phyloP scores from a whole-genome alignment of 2,797 vertebrate species.

The Chromis chromis region DNA sequence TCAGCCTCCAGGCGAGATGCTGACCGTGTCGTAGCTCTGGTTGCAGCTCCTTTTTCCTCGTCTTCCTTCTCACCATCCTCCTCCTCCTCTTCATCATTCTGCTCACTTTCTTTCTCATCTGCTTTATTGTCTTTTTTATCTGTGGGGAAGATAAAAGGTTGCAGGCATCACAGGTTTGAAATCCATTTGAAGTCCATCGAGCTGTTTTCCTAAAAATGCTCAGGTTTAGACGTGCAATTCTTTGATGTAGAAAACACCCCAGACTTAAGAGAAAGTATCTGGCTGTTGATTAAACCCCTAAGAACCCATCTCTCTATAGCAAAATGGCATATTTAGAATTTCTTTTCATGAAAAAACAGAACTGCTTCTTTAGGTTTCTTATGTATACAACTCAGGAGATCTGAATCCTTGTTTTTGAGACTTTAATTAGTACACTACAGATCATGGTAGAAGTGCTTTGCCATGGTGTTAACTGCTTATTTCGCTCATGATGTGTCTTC shows the following conservation, averaged over 20 bases:
- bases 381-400: too few species aligned
- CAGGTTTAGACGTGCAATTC: background rate
- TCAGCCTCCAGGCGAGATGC: slow-evolving; percentile 92
- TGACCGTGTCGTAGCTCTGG: slow-evolving; percentile 89
- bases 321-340: too few species aligned
- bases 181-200: background rate
- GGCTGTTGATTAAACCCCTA: too few species aligned
- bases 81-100: slow-evolving; percentile 83
- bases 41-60: slow-evolving; percentile 76
- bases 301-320: too few species aligned
- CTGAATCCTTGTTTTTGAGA: too few species aligned
- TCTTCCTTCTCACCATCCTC: slow-evolving; percentile 84
- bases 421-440: too few species aligned
- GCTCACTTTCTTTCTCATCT: slow-evolving; percentile 77
- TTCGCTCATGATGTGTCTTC: too few species aligned
- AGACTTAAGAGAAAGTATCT: too few species aligned
- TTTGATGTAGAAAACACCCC: background rate
- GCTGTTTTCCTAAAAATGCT: background rate
- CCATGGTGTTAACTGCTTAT: too few species aligned
- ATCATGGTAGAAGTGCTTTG: too few species aligned
- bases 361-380: too few species aligned
- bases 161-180: background rate
- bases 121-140: slow-evolving; percentile 73
- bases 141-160: slow-evolving; percentile 16
- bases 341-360: too few species aligned